A percentile compares a stretch with the other conserved stretches of the same genome.
These are phyloP conservation scores for Drosophila bunnanda DNA, from an alignment of 2,888 invertebrate species.

Conservation along the genomic window DNA sequence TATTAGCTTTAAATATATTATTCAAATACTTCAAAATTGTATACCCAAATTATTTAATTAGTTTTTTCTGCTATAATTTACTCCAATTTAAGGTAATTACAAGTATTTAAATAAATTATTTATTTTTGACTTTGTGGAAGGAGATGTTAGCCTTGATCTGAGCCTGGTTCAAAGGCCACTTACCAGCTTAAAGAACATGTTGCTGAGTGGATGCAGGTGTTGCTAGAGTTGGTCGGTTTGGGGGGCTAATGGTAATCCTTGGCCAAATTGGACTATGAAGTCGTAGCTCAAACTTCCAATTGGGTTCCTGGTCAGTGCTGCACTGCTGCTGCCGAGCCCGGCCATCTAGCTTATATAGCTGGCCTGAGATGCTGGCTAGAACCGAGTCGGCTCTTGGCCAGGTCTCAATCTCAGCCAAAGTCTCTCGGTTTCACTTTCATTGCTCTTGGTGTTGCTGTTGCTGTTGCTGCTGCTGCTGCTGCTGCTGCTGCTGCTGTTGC, in stretches of 20 bases:
- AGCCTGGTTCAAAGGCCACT: constrained; percentile 58
- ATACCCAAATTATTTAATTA: too few relatives aligned
- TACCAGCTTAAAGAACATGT: constrained; percentile 85
- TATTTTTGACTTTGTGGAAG: background rate
- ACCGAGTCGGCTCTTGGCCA: constrained; percentile 45
- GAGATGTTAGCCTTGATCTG: constrained; percentile 1
- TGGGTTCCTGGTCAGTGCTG: constrained; percentile 82
- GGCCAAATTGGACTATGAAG: constrained; percentile 84
- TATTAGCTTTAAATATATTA: background rate
- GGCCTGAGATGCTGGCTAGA: constrained; percentile 57
- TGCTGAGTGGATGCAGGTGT: constrained; percentile 21
- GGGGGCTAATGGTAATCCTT: constrained; percentile 50
- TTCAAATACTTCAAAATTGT: background rate
- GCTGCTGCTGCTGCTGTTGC: constrained; percentile 10
- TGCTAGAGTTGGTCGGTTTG: constrained; percentile 7
- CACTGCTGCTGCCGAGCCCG: constrained; percentile 81
- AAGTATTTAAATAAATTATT: background rate
- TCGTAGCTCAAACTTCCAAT: constrained; percentile 85
- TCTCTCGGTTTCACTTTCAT: constrained; percentile 76
- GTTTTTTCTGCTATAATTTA: background rate
- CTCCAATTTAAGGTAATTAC: background rate
- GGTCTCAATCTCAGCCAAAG: constrained; percentile 34
- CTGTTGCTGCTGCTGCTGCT: constrained; percentile 17
- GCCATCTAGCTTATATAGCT: constrained; percentile 83
- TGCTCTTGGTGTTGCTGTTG: constrained; percentile 34